These are phyloP conservation scores for Polymixis flavicincta DNA, from an alignment of 2,888 invertebrate genomes.

Conservation along the genomic window DNA sequence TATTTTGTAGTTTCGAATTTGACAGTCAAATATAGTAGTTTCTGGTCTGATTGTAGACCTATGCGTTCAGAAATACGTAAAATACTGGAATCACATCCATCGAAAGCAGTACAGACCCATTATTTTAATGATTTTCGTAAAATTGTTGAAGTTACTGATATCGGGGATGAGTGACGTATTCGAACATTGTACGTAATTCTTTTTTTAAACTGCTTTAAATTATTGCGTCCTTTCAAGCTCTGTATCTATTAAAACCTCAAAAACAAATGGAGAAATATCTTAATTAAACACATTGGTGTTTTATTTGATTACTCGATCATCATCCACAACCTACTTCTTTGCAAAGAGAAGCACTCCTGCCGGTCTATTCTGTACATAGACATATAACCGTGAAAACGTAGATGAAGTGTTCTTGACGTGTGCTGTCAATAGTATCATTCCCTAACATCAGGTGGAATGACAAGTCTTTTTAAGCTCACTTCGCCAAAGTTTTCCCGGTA, in stretches of 20 bases:
- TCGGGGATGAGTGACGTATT: background rate
- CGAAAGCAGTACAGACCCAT: constrained; percentile 62
- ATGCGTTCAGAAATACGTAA: constrained; percentile 31
- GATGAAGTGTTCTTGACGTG: too few relatives aligned
- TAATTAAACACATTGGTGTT: background rate
- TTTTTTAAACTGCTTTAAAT: background rate
- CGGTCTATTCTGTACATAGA: too few relatives aligned
- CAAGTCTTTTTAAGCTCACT: too few relatives aligned
- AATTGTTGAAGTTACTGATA: background rate
- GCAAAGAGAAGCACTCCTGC: too few relatives aligned
- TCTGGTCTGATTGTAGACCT: background rate
- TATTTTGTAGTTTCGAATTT: constrained; percentile 21
- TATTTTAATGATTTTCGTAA: constrained; percentile 49
- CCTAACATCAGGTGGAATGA: too few relatives aligned
- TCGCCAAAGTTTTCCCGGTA: too few relatives aligned
- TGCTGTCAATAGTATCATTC: too few relatives aligned
- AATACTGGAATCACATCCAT: constrained; percentile 60
- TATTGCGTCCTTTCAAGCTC: background rate
- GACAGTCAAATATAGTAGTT: background rate
- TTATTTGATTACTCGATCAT: background rate
- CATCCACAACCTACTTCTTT: background rate
- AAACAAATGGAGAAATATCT: background rate
- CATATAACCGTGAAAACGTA: too few relatives aligned
- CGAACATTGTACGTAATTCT: background rate
- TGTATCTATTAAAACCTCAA: background rate